Conservation (phyloP, 2,113 vertebrate genomes). For the Opisthocomus hoazin region DNA sequence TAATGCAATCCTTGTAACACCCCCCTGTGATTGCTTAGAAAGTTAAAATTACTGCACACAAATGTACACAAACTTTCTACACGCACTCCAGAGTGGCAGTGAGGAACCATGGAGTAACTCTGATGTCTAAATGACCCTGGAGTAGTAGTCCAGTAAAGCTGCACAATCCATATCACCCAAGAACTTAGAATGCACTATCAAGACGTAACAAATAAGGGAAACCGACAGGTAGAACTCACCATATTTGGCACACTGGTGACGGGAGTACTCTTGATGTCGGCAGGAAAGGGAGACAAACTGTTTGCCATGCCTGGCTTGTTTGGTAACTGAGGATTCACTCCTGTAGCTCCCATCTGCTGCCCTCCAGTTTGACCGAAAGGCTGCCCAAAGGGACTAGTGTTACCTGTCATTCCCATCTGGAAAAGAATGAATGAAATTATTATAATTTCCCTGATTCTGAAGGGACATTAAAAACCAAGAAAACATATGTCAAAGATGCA, state of each 20-base stretch:
- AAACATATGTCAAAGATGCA: neutral
- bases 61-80: accelerated
- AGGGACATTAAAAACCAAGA: neutral
- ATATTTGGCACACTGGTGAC: slow-evolving; percentile 91
- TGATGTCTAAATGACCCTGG: neutral
- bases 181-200: neutral
- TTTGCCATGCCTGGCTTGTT: slow-evolving; percentile 88
- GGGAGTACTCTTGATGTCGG: slow-evolving; percentile 88
- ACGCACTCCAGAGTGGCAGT: accelerated
- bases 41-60: neutral
- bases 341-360: slow-evolving; percentile 87
- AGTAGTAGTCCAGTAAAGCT: accelerated
- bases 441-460: neutral
- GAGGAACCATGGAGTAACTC: neutral
- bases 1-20: neutral
- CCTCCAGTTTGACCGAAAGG: slow-evolving; percentile 87
- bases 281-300: slow-evolving; percentile 85
- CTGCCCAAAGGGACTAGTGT: slow-evolving; percentile 86
- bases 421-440: slow-evolving; percentile 39
- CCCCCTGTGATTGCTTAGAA: neutral
- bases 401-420: slow-evolving; percentile 91
- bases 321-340: slow-evolving; percentile 86
- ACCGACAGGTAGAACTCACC: slow-evolving; percentile 73
- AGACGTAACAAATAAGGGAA: neutral
- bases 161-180: neutral